Evolutionary conservation across 35 echinoderm and acorn worm species (phyloP).

Genomic region (Apostichopus parvimensis): DNA sequence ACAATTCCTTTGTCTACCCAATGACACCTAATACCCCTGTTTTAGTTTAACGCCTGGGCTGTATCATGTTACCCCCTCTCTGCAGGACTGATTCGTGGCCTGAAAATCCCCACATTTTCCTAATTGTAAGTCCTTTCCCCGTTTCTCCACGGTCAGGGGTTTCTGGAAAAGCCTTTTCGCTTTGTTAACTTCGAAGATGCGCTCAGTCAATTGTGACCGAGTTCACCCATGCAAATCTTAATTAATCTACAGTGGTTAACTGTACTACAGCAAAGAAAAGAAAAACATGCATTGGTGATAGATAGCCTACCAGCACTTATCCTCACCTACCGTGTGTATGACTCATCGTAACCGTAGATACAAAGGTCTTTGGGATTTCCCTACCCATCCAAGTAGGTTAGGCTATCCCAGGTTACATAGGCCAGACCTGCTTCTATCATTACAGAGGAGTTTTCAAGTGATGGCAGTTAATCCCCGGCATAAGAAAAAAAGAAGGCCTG

Average conservation of each 20-base stretch:
- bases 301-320: not conserved
- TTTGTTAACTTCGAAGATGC: constrained; percentile 26
- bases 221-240: constrained; percentile 3
- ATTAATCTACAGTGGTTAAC: constrained; percentile 35
- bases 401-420: not conserved
- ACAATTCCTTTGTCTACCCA: constrained; percentile 26
- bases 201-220: constrained; percentile 26
- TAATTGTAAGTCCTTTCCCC: not conserved
- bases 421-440: not conserved
- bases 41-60: not conserved
- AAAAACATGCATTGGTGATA: not conserved
- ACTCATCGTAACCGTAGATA: constrained; percentile 20
- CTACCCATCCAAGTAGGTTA: not conserved
- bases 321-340: not conserved
- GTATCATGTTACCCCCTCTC: not conserved
- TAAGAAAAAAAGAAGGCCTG: not conserved
- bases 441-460: not conserved
- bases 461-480: not conserved
- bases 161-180: not conserved
- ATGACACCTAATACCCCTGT: not conserved
- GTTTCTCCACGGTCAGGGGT: not conserved
- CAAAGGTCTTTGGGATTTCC: constrained; percentile 23
- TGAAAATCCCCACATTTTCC: not conserved
- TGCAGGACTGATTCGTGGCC: not conserved
- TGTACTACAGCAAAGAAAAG: not conserved